Evolutionary conservation across 2,888 invertebrate species (phyloP).

Genomic region (Pristionchus maxplancki): DNA sequence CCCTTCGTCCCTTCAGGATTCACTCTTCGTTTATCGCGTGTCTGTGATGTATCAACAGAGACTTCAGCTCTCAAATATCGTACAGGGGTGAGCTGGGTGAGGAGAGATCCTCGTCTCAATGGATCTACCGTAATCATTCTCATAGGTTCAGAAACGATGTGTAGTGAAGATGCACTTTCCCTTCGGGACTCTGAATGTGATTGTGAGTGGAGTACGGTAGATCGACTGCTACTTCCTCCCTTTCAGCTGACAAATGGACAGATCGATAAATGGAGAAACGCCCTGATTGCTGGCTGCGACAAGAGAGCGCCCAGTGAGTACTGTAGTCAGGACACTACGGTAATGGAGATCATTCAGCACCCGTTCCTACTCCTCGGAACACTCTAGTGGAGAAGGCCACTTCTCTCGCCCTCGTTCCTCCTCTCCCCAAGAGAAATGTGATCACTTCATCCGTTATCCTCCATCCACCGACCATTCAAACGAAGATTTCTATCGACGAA

Average conservation of each 20-base stretch:
- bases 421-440: neutral
- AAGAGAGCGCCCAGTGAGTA: neutral
- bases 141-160: neutral
- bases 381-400: neutral
- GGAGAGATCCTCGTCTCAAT: too few species aligned
- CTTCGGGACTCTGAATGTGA: slow-evolving; percentile 27
- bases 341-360: neutral
- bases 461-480: neutral
- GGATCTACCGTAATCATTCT: neutral
- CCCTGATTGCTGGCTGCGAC: neutral
- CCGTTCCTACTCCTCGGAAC: neutral
- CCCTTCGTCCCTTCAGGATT: neutral
- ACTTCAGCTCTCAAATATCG: neutral
- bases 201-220: too few species aligned
- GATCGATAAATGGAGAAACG: slow-evolving; percentile 28
- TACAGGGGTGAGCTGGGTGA: slow-evolving; percentile 26
- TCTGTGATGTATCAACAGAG: neutral
- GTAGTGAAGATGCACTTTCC: slow-evolving; percentile 15
- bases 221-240: too few species aligned
- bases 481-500: too few species aligned
- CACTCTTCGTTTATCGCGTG: neutral
- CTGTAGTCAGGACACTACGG: neutral
- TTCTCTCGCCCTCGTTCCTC: neutral
- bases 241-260: slow-evolving; percentile 2
- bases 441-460: neutral